Base-by-base conservation (phyloP, 2,888 invertebrate species). In the Hypercompe scribonia region DNA sequence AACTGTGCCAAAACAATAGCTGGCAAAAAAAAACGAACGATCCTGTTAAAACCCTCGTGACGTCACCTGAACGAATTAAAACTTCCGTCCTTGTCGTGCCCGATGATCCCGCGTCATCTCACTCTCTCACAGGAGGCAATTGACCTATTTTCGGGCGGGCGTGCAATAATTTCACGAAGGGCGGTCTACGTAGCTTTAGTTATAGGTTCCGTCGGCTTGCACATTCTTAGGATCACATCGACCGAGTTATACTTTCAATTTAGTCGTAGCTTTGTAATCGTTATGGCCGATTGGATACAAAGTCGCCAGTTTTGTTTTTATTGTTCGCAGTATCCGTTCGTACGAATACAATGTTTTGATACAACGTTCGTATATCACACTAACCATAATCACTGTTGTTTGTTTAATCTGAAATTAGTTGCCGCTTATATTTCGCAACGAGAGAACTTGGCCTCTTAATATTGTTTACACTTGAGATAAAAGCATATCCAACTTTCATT, bases 21-120 rank as follows among this genome's bases (percentile, higher is more conserved):
- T 82, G 75, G 83, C 86, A 90, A 91, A 93, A 93, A 91, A 91
- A 92, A 92, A 90, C 89, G 90, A 90, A 87, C 86, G 88, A 88
- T 87, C 88, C 91, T 89, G 89, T 91, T 91, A 92, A 93, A 93
- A 91, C 90, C 89, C 88, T 86, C 86, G 90, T 95, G 93, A 94
- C 95, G 94, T 95, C 94, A 95, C 94, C 92, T 94, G 93, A 92
- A 90, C 91, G 94, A 93, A 93, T 94, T 92, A 94, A 91, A 88
- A 86, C 86, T 84, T 88, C 89, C 82, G 78, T 93, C 94, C 88
- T 87, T 91, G 80, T 94, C 90, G 79, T 86, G 81, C 92, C 75
- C 88, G 81, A 87, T 86, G 86, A 88, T 87, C 86, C 86, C 81
- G 80, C 73, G 77, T 81, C 81, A 83, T 93, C 93, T 90, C 94